A percentile compares a stretch with the other conserved stretches of the same genome.
Evolutionary conservation across 1,140 invertebrate species (phyloP).

Genomic region (Triops cancriformis): DNA sequence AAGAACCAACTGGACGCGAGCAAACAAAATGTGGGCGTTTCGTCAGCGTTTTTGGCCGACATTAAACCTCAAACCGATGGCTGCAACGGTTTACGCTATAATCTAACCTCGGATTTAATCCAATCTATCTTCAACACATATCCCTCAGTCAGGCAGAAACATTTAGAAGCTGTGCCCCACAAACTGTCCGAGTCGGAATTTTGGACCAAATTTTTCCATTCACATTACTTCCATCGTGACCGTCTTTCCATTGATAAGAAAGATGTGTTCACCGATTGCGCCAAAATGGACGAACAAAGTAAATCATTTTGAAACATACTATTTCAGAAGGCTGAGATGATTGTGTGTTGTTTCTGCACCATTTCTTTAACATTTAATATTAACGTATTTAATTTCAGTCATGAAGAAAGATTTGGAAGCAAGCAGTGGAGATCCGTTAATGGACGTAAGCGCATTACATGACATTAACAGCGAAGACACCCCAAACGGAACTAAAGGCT

Average conservation of each 20-base stretch:
- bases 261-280: constrained; percentile 93
- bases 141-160: constrained; percentile 94
- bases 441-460: constrained; percentile 70
- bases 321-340: neutral
- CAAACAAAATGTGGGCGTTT: constrained; percentile 78
- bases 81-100: constrained; percentile 93
- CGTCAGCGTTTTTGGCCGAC: constrained; percentile 81
- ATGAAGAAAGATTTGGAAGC: constrained; percentile 67
- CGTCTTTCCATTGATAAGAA: constrained; percentile 76
- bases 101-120: constrained; percentile 93
- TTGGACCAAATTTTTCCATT: constrained; percentile 99
- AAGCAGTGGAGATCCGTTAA: constrained; percentile 64
- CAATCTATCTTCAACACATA: constrained; percentile 98
- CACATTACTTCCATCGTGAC: constrained; percentile 98
- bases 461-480: constrained; percentile 61
- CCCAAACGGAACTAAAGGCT: constrained; percentile 30
- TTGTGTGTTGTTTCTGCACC: neutral
- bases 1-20: constrained; percentile 59
- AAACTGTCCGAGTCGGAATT: constrained; percentile 94
- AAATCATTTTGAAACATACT: constrained; percentile 26
- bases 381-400: constrained; percentile 41
- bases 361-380: neutral
- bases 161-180: constrained; percentile 89
- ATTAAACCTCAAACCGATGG: constrained; percentile 96
- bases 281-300: constrained; percentile 84